Base-by-base conservation (phyloP, 2,888 invertebrate species). In the Parnassius smintheus region DNA sequence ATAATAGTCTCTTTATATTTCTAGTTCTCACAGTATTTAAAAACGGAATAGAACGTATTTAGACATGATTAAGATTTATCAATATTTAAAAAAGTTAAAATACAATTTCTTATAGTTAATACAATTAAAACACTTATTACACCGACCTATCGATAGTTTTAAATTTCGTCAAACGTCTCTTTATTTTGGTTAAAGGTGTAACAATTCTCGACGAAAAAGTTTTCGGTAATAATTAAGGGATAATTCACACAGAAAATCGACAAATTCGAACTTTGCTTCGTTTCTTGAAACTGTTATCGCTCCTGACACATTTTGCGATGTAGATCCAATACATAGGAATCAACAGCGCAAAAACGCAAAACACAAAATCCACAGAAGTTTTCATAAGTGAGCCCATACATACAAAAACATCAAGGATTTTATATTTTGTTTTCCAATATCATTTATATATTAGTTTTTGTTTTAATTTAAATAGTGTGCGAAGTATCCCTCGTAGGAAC, bases 371-470 rank as follows among this genome's bases (percentile, higher is more conserved):
- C 64, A 74, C 75, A 56, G 68, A 66, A 72, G 73, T 75, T 78
- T 72, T 67, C 78, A 77, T 75, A 81, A 82, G 80, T 84, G 90
- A 90, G 90, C 90, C 90, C 90, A 75, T 59, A 76, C 82, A 76
- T 68, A 76, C 71, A 72, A 77, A 78, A 78, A 75, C 70, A 69
- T 66, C 71, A 72, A 74, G 71, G 75, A 81, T 83, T 83, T 85
- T 78, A 76, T 81, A 83, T 81, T 81, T 62, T 50, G 50, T 54
- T 41, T 13, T 49, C 13, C 13, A 13, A 13, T 13, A 13, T 8
- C 4, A 46, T 78, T 76, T 81, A 83, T 81, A 81, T 73, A 70
- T 62, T 52, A 50, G 53, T 44, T 65, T 60, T 64, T 45, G 59
- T 62, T 65, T 62, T 67, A 64, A 65, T 55, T 54, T 65, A 67